phyloP scores from a whole-genome alignment of 2,797 vertebrate species.

The Eospalax fontanierii region DNA sequence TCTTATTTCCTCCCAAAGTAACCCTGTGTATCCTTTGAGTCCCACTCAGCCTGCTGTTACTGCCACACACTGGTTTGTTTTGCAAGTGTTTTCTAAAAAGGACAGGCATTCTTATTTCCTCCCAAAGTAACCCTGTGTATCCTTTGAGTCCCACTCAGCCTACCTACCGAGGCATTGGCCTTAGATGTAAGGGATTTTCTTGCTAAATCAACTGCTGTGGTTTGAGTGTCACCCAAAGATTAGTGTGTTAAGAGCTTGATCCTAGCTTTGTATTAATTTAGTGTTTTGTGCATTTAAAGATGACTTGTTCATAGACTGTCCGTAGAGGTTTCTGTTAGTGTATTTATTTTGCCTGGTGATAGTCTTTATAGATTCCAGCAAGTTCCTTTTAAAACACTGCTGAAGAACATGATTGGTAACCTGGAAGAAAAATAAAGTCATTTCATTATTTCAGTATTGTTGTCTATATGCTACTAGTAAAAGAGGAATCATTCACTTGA shows the following conservation, averaged over 20 bases:
- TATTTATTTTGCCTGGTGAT: neutral
- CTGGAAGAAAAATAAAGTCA: neutral
- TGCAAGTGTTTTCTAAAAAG: neutral
- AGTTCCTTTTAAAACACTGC: neutral
- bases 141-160: neutral
- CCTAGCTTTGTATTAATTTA: neutral
- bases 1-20: neutral
- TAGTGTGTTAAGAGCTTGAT: neutral
- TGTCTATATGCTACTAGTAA: neutral
- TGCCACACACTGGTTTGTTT: neutral
- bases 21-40: neutral
- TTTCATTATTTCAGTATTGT: neutral
- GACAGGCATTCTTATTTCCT: neutral
- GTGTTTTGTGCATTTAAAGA: neutral
- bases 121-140: neutral
- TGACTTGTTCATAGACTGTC: neutral
- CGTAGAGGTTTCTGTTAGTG: neutral
- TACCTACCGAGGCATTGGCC: neutral
- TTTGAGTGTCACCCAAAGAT: neutral
- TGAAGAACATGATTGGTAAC: neutral
- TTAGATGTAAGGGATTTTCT: neutral
- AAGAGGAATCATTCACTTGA: neutral
- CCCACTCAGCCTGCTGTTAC: neutral
- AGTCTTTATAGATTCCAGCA: neutral
- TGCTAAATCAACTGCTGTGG: neutral